phyloP scores from a whole-genome alignment of 2,797 vertebrate species.

The Momotus momota region DNA sequence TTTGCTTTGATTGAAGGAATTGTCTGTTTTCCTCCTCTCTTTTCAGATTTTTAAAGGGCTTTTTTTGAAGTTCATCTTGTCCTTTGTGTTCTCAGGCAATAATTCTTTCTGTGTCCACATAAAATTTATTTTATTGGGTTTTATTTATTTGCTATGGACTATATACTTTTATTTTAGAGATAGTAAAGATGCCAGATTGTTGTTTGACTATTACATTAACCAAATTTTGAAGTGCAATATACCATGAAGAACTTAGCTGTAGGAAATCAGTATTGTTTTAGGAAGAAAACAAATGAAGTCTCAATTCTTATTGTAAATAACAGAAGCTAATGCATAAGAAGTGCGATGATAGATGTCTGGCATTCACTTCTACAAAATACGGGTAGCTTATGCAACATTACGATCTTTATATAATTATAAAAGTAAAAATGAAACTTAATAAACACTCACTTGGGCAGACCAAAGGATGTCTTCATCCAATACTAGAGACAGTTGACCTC shows the following conservation, averaged over 20 bases:
- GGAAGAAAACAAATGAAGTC: not conserved
- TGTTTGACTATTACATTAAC: not conserved
- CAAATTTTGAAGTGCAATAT: constrained; percentile 20
- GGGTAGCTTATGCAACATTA: not conserved
- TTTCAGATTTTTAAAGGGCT: not conserved
- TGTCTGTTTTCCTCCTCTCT: accelerated
- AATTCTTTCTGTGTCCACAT: not conserved
- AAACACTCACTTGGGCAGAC: not conserved
- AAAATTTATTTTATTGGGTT: not conserved
- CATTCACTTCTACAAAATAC: not conserved
- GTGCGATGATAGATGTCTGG: not conserved
- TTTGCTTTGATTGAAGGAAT: not conserved
- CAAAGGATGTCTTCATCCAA: not conserved
- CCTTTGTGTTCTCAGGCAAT: not conserved
- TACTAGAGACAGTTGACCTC: not conserved
- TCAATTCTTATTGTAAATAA: not conserved
- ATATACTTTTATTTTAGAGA: constrained; percentile 51
- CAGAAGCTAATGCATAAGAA: not conserved
- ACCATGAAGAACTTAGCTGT: not conserved
- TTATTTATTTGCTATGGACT: constrained; percentile 1
- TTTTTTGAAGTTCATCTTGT: not conserved
- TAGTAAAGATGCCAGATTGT: constrained; percentile 35
- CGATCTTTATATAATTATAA: not conserved
- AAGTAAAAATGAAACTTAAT: not conserved
- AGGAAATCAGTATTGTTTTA: not conserved